phyloP scores from a whole-genome alignment of 2,797 vertebrate genomes.

The Menidia menidia region DNA sequence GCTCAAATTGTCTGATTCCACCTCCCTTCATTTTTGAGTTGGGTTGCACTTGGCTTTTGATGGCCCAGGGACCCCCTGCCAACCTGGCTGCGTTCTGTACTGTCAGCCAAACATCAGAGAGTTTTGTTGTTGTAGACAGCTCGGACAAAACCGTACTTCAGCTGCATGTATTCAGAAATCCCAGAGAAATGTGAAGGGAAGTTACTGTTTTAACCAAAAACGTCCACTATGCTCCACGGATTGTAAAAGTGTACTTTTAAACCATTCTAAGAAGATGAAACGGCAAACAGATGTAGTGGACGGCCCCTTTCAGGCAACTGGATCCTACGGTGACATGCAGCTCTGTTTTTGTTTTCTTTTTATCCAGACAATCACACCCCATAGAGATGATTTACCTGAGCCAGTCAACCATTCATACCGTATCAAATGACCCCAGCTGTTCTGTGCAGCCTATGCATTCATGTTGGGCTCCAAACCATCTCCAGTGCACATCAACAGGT shows the following conservation, averaged over 20 bases:
- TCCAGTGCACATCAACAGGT: slow-evolving; percentile 66
- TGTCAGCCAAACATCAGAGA: slow-evolving; percentile 65
- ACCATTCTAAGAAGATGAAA: slow-evolving; percentile 39
- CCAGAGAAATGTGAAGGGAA: slow-evolving; percentile 15
- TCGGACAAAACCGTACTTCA: slow-evolving; percentile 41
- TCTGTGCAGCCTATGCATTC: slow-evolving; percentile 46
- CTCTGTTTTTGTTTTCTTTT: slow-evolving; percentile 32
- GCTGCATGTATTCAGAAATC: slow-evolving; percentile 33
- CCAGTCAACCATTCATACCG: slow-evolving; percentile 28
- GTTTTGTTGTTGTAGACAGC: slow-evolving; percentile 50
- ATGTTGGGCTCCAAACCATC: slow-evolving; percentile 51
- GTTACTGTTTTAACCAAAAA: slow-evolving; percentile 29
- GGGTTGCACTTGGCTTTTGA: slow-evolving; percentile 60
- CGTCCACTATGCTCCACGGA: not conserved
- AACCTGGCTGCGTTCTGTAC: slow-evolving; percentile 51
- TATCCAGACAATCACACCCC: slow-evolving; percentile 36
- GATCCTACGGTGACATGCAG: slow-evolving; percentile 28
- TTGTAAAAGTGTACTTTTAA: slow-evolving; percentile 23
- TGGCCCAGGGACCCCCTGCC: slow-evolving; percentile 58
- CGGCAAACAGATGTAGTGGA: slow-evolving; percentile 20
- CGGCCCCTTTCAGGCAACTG: slow-evolving; percentile 16
- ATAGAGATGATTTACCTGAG: slow-evolving; percentile 32
- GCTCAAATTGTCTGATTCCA: slow-evolving; percentile 57
- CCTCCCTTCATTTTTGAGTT: slow-evolving; percentile 65
- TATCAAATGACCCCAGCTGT: slow-evolving; percentile 63